phyloP scores from a whole-genome alignment of 2,797 vertebrate genomes.

The Rousettus madagascariensis region DNA sequence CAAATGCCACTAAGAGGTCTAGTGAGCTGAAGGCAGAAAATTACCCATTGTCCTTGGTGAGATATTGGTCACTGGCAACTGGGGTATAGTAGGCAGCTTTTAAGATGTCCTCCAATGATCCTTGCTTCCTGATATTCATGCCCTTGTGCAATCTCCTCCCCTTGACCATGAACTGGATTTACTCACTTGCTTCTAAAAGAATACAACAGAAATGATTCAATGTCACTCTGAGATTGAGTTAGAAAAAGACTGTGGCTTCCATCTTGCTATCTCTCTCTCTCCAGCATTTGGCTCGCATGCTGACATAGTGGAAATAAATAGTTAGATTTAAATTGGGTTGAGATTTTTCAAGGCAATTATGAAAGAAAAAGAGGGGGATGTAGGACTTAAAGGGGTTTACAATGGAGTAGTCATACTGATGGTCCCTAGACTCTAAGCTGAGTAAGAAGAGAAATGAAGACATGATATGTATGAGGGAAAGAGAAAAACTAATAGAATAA shows the following conservation, averaged over 20 bases:
- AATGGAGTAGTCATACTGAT: neutral
- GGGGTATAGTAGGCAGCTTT: neutral
- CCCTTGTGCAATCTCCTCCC: neutral
- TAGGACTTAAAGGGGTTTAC: neutral
- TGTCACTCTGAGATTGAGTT: neutral
- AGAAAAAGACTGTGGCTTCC: neutral
- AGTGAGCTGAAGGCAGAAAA: neutral
- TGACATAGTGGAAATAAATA: neutral
- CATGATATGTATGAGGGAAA: neutral
- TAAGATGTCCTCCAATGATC: neutral
- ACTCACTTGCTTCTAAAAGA: neutral
- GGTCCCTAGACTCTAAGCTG: neutral
- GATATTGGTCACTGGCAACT: neutral
- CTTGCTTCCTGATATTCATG: neutral
- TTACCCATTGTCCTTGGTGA: neutral
- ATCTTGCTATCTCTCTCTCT: neutral
- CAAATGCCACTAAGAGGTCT: neutral
- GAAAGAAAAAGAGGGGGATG: neutral
- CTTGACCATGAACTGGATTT: neutral
- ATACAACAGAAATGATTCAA: neutral
- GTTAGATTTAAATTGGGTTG: neutral
- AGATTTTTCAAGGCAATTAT: neutral
- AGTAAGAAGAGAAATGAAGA: neutral
- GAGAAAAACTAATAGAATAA: neutral
- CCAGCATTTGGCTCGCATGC: neutral